Evolutionary conservation across 2,888 invertebrate genomes (phyloP), one percentile per base, ranked within the genome.

Genomic region (Dione juno): DNA sequence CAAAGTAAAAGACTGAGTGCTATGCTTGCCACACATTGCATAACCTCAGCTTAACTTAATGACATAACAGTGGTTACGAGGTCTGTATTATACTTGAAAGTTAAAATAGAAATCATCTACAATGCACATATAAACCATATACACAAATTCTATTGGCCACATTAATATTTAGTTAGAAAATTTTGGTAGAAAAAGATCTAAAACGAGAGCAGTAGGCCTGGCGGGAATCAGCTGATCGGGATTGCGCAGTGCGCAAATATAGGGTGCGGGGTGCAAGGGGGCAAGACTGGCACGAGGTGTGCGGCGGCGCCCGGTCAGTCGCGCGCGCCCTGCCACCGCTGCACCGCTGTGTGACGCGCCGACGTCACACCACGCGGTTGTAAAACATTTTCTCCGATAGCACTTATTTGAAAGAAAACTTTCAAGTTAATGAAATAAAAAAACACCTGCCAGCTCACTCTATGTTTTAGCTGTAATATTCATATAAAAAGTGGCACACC

Each of bases 191-290:
- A 77, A 77, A 57, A 37, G 6, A 37, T 77, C 76, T 78, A 79
- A 80, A 80, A 80, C 80, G 80, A 81, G 83, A 81, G 77, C 75
- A 78, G 81, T 80, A 85, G 86, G 88, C 86, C 89, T 89, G 92
- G 89, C 90, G 92, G 91, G 92, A 92, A 92, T 90, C 92, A 93
- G 92, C 92, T 92, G 92, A 87, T 92, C 83, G 84, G 86, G 89
- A 83, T 91, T 92, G 93, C 92, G 92, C 92, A 93, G 84, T 93
- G 92, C 92, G 92, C 92, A 92, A 91, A 90, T 87, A 83, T 85
- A 84, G 80, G 89, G 86, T 85, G 84, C 48, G 81, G 84, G 82
- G 81, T 67, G 73, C 70, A 72, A 54, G 71, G 58, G 68, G 69
- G 72, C 77, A 74, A 75, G 58, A 69, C 54, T 71, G 70, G 69